Conservation (phyloP, 2,888 invertebrate genomes). For the Myopa tessellatipennis region DNA sequence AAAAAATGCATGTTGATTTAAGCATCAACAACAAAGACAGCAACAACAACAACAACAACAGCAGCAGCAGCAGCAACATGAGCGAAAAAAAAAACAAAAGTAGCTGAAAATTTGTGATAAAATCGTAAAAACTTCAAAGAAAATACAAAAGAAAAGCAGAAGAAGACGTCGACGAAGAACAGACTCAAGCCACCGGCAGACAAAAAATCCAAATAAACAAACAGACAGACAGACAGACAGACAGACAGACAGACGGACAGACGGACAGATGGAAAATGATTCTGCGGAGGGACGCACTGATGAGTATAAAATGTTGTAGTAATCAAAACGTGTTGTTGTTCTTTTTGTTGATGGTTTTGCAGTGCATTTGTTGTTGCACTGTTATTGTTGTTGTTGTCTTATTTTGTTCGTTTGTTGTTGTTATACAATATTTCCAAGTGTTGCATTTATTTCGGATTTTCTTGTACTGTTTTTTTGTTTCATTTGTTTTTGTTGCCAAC, state of each 20-base stretch:
- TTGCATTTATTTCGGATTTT: not conserved
- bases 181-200: no score
- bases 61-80: not conserved
- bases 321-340: not conserved
- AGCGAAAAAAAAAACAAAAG: not conserved
- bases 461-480: constrained; percentile 39
- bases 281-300: not conserved
- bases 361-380: not conserved
- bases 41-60: not conserved
- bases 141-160: not conserved
- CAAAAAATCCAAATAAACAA: constrained; percentile 11
- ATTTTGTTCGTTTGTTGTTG: not conserved
- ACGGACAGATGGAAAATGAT: constrained; percentile 10
- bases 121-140: not conserved
- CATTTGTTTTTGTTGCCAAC: constrained; percentile 62
- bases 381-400: not conserved
- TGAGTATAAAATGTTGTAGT: not conserved
- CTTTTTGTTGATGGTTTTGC: not conserved
- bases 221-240: not conserved
- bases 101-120: not conserved
- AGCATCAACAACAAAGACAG: not conserved
- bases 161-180: not conserved
- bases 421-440: not conserved
- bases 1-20: constrained; percentile 19
- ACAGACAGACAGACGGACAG: not conserved